Conservation (phyloP, 2,888 invertebrate species). For the Xanthia icteritia region DNA sequence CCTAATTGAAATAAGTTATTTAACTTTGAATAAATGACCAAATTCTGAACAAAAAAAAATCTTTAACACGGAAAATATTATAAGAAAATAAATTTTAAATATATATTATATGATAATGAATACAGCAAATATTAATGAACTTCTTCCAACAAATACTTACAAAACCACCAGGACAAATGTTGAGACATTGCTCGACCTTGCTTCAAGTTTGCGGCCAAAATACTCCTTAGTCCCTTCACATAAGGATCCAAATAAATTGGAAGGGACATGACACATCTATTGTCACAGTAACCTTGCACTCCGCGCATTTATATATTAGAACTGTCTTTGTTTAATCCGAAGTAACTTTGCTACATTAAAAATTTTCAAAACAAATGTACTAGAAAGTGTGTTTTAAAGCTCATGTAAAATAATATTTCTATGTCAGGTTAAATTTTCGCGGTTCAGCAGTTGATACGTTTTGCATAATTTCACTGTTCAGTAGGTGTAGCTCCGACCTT, state of each 20-base stretch:
- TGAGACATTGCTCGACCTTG: conserved; percentile 53
- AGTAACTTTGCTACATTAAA: neutral
- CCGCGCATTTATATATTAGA: conserved; percentile 33
- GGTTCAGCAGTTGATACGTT: conserved; percentile 73
- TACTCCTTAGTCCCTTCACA: conserved; percentile 40
- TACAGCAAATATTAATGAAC: conserved; percentile 21
- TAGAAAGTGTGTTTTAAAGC: neutral
- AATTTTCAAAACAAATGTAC: neutral
- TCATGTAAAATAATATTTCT: conserved; percentile 34
- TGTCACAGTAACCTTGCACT: conserved; percentile 65
- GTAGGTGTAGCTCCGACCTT: conserved; percentile 73
- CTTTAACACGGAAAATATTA: neutral
- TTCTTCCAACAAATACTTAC: conserved; percentile 14
- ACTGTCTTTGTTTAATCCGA: conserved; percentile 18
- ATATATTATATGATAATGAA: neutral
- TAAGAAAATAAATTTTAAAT: neutral
- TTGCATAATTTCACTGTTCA: conserved; percentile 77
- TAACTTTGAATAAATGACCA: too few species aligned
- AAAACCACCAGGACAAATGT: conserved; percentile 37
- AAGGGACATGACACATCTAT: conserved; percentile 53
- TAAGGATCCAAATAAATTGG: conserved; percentile 39
- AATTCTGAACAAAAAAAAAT: neutral
- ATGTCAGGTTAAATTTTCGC: conserved; percentile 70
- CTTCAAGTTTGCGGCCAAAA: conserved; percentile 23
- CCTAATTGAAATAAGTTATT: too few species aligned